A percentile compares a stretch with the other conserved stretches of the same genome.
Conservation (phyloP, 2,113 vertebrate genomes). For the Todiramphus saurophagus region DNA sequence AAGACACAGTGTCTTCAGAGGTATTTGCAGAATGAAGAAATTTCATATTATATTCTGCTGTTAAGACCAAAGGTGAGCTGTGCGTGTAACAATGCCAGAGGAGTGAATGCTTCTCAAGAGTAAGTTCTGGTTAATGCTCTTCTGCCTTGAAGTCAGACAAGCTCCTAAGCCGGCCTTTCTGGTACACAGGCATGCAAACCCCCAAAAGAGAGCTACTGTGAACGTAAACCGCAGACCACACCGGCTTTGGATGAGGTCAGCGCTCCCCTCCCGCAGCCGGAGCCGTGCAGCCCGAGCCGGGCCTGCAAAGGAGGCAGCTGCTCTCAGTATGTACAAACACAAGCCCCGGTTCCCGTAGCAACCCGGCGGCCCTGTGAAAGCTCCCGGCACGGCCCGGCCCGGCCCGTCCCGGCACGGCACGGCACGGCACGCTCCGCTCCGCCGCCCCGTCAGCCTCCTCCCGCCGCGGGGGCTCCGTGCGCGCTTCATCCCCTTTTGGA, state of each 20-base stretch:
- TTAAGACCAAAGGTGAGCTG: background rate
- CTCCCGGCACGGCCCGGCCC: background rate
- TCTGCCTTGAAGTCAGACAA: background rate
- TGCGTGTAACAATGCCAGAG: background rate
- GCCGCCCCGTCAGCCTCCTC: background rate
- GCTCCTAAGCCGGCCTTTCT: background rate
- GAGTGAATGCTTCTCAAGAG: accelerated
- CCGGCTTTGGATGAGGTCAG: background rate
- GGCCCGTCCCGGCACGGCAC: background rate
- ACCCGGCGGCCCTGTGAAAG: constrained; percentile 48
- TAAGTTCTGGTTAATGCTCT: background rate
- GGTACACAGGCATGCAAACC: background rate
- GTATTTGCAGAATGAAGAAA: background rate
- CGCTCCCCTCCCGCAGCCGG: background rate
- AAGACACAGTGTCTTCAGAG: background rate
- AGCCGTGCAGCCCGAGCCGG: background rate
- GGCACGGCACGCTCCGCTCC: background rate
- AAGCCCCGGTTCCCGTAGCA: constrained; percentile 69
- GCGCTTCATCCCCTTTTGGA: background rate
- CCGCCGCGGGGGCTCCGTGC: background rate
- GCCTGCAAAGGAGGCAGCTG: constrained; percentile 48
- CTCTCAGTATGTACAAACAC: constrained; percentile 69
- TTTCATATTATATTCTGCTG: background rate
- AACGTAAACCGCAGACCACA: background rate
- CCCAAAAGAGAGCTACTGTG: background rate